Conservation (phyloP, 2,888 invertebrate species). For the Lydus trimaculatus region DNA sequence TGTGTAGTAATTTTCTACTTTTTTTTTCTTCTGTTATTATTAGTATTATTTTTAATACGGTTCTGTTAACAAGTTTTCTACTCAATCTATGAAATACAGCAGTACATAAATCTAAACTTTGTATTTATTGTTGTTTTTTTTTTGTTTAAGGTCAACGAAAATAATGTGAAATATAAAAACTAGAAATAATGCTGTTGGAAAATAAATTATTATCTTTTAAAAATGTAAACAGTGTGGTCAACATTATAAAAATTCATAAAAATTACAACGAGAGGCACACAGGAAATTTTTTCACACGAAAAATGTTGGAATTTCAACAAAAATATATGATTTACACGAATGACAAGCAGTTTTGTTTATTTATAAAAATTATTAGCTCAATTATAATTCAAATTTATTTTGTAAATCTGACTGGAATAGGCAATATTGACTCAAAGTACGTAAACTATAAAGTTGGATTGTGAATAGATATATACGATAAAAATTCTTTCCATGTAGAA, state of each 20-base stretch:
- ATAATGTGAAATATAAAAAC: not conserved
- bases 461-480: too few species aligned
- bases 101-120: not conserved
- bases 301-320: too few species aligned
- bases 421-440: too few species aligned
- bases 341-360: not conserved
- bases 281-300: not conserved
- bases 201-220: not conserved
- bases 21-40: not conserved
- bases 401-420: too few species aligned
- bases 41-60: too few species aligned
- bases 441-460: too few species aligned
- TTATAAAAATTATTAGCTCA: not conserved
- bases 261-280: not conserved
- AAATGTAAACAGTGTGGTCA: not conserved
- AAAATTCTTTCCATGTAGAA: too few species aligned
- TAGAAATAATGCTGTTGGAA: not conserved
- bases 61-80: conserved; percentile 4
- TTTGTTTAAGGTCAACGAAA: not conserved
- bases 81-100: conserved; percentile 1
- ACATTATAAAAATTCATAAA: not conserved
- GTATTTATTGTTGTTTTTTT: not conserved
- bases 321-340: too few species aligned
- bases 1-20: conserved; percentile 1
- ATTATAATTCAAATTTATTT: too few species aligned